These are phyloP conservation scores for Intellagama lesueurii DNA, from an alignment of 2,797 vertebrate genomes.

Conservation along the genomic window DNA sequence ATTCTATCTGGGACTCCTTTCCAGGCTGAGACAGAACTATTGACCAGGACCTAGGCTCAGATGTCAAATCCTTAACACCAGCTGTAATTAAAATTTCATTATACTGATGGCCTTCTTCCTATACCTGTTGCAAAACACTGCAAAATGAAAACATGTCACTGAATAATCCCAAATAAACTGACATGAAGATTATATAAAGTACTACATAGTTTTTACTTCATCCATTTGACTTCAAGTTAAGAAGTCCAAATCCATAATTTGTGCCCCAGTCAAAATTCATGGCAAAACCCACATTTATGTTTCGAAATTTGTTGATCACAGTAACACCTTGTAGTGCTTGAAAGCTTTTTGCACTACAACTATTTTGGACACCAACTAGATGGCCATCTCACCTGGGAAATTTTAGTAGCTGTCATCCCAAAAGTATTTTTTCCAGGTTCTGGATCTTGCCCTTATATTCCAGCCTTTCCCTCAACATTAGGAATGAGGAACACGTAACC, in stretches of 20 bases:
- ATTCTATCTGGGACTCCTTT: neutral
- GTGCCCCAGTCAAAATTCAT: neutral
- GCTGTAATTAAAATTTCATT: neutral
- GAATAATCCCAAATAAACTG: neutral
- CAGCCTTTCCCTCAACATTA: too few species aligned
- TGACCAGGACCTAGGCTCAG: neutral
- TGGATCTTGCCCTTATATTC: too few species aligned
- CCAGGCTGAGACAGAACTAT: neutral
- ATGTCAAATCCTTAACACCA: neutral
- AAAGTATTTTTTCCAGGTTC: too few species aligned
- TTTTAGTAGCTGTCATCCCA: too few species aligned
- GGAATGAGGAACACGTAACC: too few species aligned
- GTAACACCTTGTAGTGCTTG: neutral
- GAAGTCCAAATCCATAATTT: neutral
- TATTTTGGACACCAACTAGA: too few species aligned
- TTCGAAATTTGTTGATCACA: neutral
- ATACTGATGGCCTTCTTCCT: neutral
- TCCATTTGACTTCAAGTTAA: neutral
- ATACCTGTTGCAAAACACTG: neutral
- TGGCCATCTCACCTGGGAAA: too few species aligned
- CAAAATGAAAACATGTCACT: neutral
- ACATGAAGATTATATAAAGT: neutral
- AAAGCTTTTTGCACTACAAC: too few species aligned
- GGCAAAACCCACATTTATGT: neutral
- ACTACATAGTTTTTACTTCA: neutral